phyloP scores from a whole-genome alignment of 2,888 invertebrate species.

The Drosophila mimica region DNA sequence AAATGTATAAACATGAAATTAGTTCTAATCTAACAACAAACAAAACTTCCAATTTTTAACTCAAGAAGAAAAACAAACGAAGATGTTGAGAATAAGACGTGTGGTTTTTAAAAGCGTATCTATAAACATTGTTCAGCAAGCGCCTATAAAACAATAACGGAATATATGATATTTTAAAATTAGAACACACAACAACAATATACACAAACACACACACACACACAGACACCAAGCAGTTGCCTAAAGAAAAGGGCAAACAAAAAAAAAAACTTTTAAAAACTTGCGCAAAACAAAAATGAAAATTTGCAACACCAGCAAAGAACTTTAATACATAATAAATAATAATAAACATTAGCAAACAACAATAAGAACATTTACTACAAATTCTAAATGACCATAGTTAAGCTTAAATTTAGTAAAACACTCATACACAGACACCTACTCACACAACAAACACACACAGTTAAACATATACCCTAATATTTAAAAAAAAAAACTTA shows the following conservation, averaged over 20 bases:
- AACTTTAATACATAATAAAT: constrained; percentile 71
- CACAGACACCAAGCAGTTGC: constrained; percentile 73
- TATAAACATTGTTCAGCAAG: constrained; percentile 76
- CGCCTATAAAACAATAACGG: constrained; percentile 51
- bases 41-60: constrained; percentile 74
- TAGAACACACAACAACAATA: constrained; percentile 41
- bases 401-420: constrained; percentile 76
- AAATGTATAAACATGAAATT: constrained; percentile 62
- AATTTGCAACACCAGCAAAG: constrained; percentile 72
- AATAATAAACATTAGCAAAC: constrained; percentile 62
- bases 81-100: constrained; percentile 36
- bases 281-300: constrained; percentile 57
- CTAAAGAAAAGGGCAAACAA: constrained; percentile 53
- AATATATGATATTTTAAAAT: constrained; percentile 56
- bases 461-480: constrained; percentile 48
- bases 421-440: constrained; percentile 46
- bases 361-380: constrained; percentile 69
- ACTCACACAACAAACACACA: constrained; percentile 43
- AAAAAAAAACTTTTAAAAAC: constrained; percentile 57
- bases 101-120: constrained; percentile 72
- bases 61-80: constrained; percentile 45
- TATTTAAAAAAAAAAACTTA: constrained; percentile 32
- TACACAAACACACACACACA: constrained; percentile 20
- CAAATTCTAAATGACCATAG: constrained; percentile 79
- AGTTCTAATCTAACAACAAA: constrained; percentile 65